These are phyloP conservation scores for Neodiprion lecontei DNA, from an alignment of 1,140 invertebrate genomes.

Conservation along the genomic window DNA sequence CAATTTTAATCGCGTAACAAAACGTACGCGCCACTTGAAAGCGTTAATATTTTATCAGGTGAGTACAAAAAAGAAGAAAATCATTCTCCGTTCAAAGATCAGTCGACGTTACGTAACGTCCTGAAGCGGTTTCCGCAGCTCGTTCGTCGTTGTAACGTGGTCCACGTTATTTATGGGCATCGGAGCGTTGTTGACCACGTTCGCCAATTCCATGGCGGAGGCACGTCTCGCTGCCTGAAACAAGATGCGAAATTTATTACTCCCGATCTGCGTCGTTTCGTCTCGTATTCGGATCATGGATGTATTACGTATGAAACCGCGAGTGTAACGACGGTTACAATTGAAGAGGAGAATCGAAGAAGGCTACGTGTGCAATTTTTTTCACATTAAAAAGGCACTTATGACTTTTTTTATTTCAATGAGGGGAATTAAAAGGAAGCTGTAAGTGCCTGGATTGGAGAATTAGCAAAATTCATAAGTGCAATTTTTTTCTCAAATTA, in stretches of 20 bases:
- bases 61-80: neutral
- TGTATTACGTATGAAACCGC: neutral
- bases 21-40: no score
- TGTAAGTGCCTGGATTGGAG: no score
- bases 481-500: no score
- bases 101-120: slow-evolving; percentile 5
- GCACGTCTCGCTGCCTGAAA: slow-evolving; percentile 41
- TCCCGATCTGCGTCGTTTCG: neutral
- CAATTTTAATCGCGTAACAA: no score
- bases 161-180: slow-evolving; percentile 10
- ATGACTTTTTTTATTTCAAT: no score
- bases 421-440: no score
- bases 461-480: no score
- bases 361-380: neutral
- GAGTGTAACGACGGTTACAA: neutral
- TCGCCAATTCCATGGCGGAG: slow-evolving; percentile 40
- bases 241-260: slow-evolving; percentile 22
- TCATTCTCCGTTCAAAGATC: neutral
- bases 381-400: no score
- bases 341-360: neutral
- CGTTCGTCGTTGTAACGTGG: neutral
- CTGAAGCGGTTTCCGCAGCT: neutral
- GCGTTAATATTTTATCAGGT: no score
- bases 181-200: slow-evolving; percentile 34
- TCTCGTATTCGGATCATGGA: neutral